phyloP scores from a whole-genome alignment of 2,113 vertebrate genomes.

The Theristicus caerulescens region DNA sequence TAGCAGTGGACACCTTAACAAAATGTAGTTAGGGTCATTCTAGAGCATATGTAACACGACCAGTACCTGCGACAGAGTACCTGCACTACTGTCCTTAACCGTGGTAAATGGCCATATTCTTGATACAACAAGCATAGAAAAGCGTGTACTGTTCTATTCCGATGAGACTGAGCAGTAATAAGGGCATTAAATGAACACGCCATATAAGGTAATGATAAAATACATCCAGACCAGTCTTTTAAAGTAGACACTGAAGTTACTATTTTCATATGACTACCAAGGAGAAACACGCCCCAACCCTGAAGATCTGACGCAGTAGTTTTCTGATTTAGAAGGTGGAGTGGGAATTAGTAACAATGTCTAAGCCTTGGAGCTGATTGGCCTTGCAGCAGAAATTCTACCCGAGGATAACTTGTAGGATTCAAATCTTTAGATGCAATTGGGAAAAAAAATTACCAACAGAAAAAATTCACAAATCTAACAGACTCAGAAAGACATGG shows the following conservation, averaged over 20 bases:
- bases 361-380: not conserved
- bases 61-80: not conserved
- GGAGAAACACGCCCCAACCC: not conserved
- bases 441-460: not conserved
- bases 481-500: not conserved
- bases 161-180: not conserved
- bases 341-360: not conserved
- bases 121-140: accelerated
- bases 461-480: not conserved
- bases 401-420: not conserved
- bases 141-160: not conserved
- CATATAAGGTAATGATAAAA: not conserved
- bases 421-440: not conserved
- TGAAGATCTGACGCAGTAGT: not conserved
- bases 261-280: not conserved
- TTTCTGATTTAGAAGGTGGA: not conserved
- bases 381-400: not conserved
- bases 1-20: not conserved
- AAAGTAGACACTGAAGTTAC: not conserved
- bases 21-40: not conserved
- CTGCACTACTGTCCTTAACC: not conserved
- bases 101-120: not conserved
- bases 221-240: not conserved
- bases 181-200: not conserved
- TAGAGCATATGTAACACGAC: not conserved